Conservation (phyloP, 2,113 vertebrate species). For the Hippocampus comes region DNA sequence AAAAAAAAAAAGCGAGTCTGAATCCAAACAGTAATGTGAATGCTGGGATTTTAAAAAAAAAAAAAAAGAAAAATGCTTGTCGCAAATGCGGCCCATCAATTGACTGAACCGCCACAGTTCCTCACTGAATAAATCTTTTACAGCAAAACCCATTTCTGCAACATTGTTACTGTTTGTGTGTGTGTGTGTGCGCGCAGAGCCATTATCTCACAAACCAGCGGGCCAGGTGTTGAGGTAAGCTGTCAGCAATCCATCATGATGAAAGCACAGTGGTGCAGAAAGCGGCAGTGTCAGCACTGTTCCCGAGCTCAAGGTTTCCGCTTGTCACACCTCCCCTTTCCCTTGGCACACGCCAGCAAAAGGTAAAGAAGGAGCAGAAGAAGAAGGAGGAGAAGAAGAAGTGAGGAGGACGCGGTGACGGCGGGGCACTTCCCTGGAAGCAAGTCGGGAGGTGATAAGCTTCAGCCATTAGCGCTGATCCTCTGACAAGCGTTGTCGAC, state of each 20-base stretch:
- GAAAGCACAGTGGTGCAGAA: slow-evolving; percentile 31
- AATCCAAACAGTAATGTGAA: slow-evolving; percentile 22
- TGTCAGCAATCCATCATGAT: slow-evolving; percentile 48
- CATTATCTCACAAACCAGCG: slow-evolving; percentile 49
- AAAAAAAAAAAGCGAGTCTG: not conserved
- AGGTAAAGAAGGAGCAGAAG: slow-evolving; percentile 12
- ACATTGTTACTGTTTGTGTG: slow-evolving; percentile 34
- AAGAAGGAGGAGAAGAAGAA: slow-evolving; percentile 4
- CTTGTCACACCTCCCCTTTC: slow-evolving; percentile 35
- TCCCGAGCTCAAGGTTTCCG: slow-evolving; percentile 49
- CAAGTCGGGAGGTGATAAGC: slow-evolving; percentile 36
- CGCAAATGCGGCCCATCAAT: slow-evolving; percentile 11
- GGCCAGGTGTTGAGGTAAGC: slow-evolving; percentile 42
- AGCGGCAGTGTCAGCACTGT: slow-evolving; percentile 42
- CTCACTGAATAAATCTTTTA: slow-evolving; percentile 29
- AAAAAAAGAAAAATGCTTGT: not conserved
- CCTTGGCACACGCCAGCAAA: slow-evolving; percentile 17
- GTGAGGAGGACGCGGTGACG: not conserved
- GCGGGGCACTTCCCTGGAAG: not conserved
- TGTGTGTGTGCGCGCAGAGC: not conserved
- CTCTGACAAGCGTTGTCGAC: slow-evolving; percentile 20
- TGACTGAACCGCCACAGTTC: slow-evolving; percentile 2
- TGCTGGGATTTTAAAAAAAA: slow-evolving; percentile 24
- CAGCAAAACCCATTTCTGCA: slow-evolving; percentile 24
- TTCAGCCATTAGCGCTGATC: slow-evolving; percentile 44